Base-by-base conservation (phyloP, 2,797 vertebrate species). In the Tarsius wallacei region DNA sequence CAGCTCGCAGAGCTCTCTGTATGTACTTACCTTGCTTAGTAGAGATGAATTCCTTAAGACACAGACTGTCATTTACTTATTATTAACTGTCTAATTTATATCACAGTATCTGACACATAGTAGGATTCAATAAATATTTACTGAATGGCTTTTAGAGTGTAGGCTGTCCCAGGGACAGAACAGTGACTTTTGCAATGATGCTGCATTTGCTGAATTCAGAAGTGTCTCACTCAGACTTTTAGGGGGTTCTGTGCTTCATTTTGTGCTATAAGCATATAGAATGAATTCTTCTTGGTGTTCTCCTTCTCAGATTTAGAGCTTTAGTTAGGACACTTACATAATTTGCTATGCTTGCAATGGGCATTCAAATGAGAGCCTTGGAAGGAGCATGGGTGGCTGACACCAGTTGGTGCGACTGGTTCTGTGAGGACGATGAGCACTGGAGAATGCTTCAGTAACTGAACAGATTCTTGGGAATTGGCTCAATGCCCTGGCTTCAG, bases 261-360 rank as follows among this genome's bases (percentile, higher is more conserved):
- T 57, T 12, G 14, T 82, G 17, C 26, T 42, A 15, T 12, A 51
- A 90, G 14, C 14, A 31, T 7, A 19, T 11, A 26, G 17, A 86
- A 55, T 15, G 64, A 90, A 85, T 85, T 95, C 31, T 26, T 83
- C 59, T 89, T 77, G 22, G 14, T 64, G 77, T 96, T 81, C 28
- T 93, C 55, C 21, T 51, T 81, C 16, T 93, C 55, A 90, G 76
- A 94, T 80, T 83, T 90, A 92, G 15, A 7, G 5, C 14, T 83
- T 7, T 74, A 84, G 12, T 61, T 86, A 71, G 51, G 55, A 83
- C 26, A 21, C 28, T 86, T 73, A 22, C 5, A 0, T 90, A 95
- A 22, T 17, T 59, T 21, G 15, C 5, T 86, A 21, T 77, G 9
- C 36, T 96, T 93, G n/a, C 4, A 47, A 2, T 57, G 12, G 8